phyloP scores from a whole-genome alignment of 1,140 invertebrate species.

The Anthonomus grandis region DNA sequence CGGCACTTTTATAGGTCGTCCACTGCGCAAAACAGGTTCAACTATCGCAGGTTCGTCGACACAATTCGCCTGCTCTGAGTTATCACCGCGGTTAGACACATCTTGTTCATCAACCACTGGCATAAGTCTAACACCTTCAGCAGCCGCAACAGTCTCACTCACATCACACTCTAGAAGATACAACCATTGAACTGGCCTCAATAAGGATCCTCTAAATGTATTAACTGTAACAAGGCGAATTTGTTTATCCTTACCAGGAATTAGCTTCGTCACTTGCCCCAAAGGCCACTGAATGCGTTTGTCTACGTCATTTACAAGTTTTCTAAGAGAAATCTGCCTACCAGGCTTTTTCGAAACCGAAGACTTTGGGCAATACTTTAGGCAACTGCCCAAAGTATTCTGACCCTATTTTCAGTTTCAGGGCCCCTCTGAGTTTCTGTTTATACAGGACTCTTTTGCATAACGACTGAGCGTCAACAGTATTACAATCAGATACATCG shows the following conservation, averaged over 20 bases:
- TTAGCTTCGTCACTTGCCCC: conserved; percentile 9
- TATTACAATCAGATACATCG: conserved; percentile 12
- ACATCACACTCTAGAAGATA: background rate
- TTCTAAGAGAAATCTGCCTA: background rate
- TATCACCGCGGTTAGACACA: too few relatives aligned
- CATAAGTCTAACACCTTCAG: too few relatives aligned
- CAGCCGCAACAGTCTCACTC: too few relatives aligned
- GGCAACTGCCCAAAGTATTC: conserved; percentile 15
- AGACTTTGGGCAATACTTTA: too few relatives aligned
- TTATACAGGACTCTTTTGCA: too few relatives aligned
- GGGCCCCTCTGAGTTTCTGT: too few relatives aligned
- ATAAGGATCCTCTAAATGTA: background rate
- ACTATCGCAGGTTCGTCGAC: too few relatives aligned
- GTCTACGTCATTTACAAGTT: conserved; percentile 11
- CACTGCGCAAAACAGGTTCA: too few relatives aligned
- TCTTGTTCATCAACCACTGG: too few relatives aligned
- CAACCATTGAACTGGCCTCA: background rate
- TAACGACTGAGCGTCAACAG: background rate
- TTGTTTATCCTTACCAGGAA: conserved; percentile 10
- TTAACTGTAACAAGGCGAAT: background rate
- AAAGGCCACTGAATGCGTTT: conserved; percentile 18
- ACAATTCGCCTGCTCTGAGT: too few relatives aligned
- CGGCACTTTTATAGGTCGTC: too few relatives aligned
- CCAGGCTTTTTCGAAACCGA: background rate
- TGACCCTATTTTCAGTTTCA: background rate